Evolutionary conservation across 2,888 invertebrate genomes (phyloP).

Genomic region (Agrotis puta): DNA sequence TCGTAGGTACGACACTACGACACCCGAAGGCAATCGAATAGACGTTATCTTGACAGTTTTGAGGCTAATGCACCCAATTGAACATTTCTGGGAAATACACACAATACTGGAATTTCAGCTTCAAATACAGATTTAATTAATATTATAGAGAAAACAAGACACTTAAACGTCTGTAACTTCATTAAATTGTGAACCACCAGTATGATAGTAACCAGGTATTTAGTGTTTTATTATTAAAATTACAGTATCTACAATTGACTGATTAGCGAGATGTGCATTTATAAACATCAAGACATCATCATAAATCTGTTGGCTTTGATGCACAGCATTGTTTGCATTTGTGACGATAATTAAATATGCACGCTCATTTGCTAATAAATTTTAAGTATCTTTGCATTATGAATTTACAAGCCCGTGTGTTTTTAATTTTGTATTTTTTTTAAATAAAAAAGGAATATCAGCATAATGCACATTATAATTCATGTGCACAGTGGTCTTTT

Average conservation of each 20-base stretch:
- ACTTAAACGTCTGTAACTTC: too few species aligned
- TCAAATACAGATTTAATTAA: slow-evolving; percentile 11
- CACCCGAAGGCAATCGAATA: slow-evolving; percentile 42
- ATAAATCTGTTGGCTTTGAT: slow-evolving; percentile 2
- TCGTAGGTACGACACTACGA: slow-evolving; percentile 41
- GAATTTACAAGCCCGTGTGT: background rate
- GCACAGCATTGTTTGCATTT: slow-evolving; percentile 16
- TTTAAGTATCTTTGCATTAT: background rate
- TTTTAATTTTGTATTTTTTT: background rate
- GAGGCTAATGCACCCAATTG: slow-evolving; percentile 57
- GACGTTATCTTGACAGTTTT: slow-evolving; percentile 61
- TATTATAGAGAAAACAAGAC: background rate
- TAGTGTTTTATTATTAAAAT: background rate
- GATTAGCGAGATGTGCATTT: background rate
- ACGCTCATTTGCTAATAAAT: slow-evolving; percentile 5
- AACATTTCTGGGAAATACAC: slow-evolving; percentile 40
- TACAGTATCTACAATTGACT: background rate
- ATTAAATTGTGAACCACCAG: background rate
- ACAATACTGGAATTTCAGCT: slow-evolving; percentile 12
- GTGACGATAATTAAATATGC: slow-evolving; percentile 6
- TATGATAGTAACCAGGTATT: background rate
- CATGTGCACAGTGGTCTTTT: slow-evolving; percentile 28
- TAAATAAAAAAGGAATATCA: background rate
- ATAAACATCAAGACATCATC: background rate
- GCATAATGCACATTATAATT: slow-evolving; percentile 7